Evolutionary conservation across 1,140 invertebrate species (phyloP).

Genomic region (Choristoneura fumiferana): DNA sequence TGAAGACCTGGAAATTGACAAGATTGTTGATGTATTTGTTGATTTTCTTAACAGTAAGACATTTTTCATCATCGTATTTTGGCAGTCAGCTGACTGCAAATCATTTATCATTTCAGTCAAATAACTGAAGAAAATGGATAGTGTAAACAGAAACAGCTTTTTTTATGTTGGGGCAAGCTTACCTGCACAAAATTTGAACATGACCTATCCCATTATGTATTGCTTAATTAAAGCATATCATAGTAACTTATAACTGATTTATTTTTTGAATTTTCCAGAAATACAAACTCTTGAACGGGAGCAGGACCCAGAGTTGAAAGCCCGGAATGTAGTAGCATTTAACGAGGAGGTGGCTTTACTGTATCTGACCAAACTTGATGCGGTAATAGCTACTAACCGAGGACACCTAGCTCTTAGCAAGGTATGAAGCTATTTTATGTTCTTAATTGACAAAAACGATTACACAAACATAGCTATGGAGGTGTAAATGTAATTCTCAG

Average conservation of each 20-base stretch:
- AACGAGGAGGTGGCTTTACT: neutral
- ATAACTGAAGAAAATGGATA: no score
- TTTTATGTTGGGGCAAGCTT: no score
- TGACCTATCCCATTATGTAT: no score
- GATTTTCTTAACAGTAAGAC: conserved; percentile 8
- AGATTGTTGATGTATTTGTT: conserved; percentile 7
- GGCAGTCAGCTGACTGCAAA: no score
- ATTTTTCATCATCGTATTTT: neutral
- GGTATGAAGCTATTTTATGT: neutral
- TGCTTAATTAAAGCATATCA: no score
- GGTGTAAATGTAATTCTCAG: neutral
- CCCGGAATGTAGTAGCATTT: neutral
- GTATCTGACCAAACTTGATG: conserved; percentile 10
- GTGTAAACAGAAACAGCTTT: no score
- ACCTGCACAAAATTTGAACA: no score
- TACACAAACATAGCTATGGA: neutral
- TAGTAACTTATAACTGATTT: neutral
- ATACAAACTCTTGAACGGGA: neutral
- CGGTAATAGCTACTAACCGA: conserved; percentile 1
- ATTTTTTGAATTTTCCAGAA: neutral
- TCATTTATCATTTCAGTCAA: no score
- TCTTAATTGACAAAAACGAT: no score
- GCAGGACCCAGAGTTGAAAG: neutral
- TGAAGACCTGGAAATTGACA: conserved; percentile 16
- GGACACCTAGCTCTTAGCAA: conserved; percentile 8